Base-by-base conservation (phyloP, 2,797 vertebrate species). In the Sciaenops ocellatus region DNA sequence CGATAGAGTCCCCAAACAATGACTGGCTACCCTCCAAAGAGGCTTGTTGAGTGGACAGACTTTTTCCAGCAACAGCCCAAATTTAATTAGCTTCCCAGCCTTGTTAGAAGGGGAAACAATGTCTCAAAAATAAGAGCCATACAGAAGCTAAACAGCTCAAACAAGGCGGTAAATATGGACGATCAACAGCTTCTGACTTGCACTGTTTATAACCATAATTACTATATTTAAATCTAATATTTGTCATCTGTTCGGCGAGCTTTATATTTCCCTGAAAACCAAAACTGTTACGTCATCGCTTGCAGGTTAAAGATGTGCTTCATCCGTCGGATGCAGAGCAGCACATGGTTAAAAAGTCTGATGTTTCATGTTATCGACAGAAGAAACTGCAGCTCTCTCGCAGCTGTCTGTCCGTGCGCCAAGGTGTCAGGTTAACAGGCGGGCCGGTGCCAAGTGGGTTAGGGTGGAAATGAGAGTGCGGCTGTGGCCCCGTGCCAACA, bases 371-470 rank as follows among this genome's bases (percentile, higher is more conserved):
- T 60, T 70, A 84, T 86, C 52, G 74, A 88, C 78, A 44, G 80
- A 66, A 84, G 84, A 60, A 86, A 44, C 73, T 76, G 79, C 80
- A 60, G 71, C 79, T 70, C 69, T 78, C 67, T 68, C 44, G 26
- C 86, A 71, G 78, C 79, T 87, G 79, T 85, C 85, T 51, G 76
- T 84, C 61, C 24, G 56, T 73, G 68, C 1, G 17, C 83, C 89
- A 79, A 51, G 52, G 91, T 90, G 88, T 94, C 85, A 28, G 78
- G 87, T 93, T 91, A 87, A 85, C 85, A 30, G 62, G 83, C 65
- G 0, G 60, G 6, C 61, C 55, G 2, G 28, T 89, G 93, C 91
- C 92, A 94, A 93, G 87, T 92, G 89, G 89, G 90, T 90, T 87
- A 91, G 80, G 85, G 73, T 88, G 80, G 86, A 90, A 83, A 85